Conservation (phyloP, 2,113 vertebrate genomes). For the Sinocyclocheilus anshuiensis region DNA sequence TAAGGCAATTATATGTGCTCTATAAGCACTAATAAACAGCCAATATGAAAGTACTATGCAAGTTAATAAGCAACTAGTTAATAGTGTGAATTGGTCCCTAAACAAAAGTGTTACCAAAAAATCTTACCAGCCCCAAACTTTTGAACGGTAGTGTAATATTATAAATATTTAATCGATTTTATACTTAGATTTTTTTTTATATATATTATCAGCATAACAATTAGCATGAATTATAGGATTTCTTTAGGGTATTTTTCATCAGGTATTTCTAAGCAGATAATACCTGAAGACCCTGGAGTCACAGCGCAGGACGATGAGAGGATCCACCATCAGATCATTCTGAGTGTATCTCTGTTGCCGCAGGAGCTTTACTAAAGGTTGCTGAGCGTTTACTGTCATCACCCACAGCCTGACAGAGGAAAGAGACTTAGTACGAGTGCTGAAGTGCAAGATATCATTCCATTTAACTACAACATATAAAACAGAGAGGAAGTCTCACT, state of each 20-base stretch:
- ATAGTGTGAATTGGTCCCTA: no score
- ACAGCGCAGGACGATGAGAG: conserved; percentile 94
- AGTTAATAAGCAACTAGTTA: no score
- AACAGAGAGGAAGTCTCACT: conserved; percentile 70
- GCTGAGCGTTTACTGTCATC: conserved; percentile 96
- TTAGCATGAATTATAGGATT: background rate
- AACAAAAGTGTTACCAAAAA: no score
- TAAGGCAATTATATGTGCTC: no score
- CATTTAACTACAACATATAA: background rate
- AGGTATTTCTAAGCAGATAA: background rate
- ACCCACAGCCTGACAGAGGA: conserved; percentile 87
- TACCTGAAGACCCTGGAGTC: conserved; percentile 91
- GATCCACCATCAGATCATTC: conserved; percentile 97
- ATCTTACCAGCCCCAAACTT: no score
- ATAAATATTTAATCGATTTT: no score
- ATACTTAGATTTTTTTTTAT: no score
- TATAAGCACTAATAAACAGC: no score
- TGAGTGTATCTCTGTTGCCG: conserved; percentile 90
- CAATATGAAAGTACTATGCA: no score
- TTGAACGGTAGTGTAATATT: no score
- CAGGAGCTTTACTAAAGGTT: conserved; percentile 83
- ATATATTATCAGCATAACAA: no score
- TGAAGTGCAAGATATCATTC: background rate
- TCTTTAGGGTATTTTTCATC: background rate
- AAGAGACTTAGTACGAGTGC: background rate